Evolutionary conservation across 2,888 invertebrate species (phyloP).

Genomic region (Eulithis testata): DNA sequence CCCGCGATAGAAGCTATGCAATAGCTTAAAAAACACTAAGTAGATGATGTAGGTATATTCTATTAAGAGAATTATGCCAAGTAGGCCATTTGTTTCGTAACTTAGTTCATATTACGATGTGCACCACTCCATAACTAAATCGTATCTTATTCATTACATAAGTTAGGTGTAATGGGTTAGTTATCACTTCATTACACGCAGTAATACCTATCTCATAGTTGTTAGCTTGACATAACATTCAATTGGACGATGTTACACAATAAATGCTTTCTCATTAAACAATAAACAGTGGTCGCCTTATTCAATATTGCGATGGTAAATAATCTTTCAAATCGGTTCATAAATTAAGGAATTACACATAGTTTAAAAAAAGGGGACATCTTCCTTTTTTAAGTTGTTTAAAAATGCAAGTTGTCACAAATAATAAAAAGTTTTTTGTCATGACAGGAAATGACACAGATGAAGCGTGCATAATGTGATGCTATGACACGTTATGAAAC

Average conservation of each 20-base stretch:
- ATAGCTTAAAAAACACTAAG: too few species aligned
- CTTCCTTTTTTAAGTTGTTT: too few species aligned
- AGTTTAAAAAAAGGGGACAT: too few species aligned
- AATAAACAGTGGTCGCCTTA: not conserved
- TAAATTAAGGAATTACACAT: too few species aligned
- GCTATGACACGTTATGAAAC: slow-evolving; percentile 39
- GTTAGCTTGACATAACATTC: slow-evolving; percentile 8
- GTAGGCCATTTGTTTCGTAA: too few species aligned
- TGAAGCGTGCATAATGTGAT: slow-evolving; percentile 32
- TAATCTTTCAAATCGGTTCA: too few species aligned
- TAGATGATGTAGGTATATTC: too few species aligned
- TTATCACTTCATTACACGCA: slow-evolving; percentile 20
- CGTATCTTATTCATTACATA: slow-evolving; percentile 1
- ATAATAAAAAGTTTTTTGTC: not conserved
- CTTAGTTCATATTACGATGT: not conserved
- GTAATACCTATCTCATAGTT: slow-evolving; percentile 12
- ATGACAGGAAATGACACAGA: slow-evolving; percentile 23
- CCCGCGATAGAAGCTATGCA: too few species aligned
- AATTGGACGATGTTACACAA: slow-evolving; percentile 14
- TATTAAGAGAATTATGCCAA: too few species aligned
- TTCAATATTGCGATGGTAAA: too few species aligned
- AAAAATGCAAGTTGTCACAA: too few species aligned
- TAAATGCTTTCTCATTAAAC: slow-evolving; percentile 14
- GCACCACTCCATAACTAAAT: not conserved
- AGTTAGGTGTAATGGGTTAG: not conserved